These are phyloP conservation scores for Macroglossus sobrinus DNA, from an alignment of 2,113 vertebrate species.

Conservation along the genomic window DNA sequence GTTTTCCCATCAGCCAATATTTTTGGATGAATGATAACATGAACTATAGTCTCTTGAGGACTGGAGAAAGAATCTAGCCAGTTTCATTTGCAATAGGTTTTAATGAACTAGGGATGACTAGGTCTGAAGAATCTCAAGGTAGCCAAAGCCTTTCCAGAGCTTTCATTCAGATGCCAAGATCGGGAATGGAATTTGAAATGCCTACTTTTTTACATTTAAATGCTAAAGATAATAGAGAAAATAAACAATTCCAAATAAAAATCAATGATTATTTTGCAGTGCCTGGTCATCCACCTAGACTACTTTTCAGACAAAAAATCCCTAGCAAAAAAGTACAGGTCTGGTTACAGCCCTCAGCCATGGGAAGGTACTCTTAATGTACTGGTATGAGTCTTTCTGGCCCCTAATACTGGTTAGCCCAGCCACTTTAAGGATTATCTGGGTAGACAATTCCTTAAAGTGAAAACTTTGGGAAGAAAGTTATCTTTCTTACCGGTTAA, in stretches of 20 bases:
- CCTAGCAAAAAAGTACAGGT: not conserved
- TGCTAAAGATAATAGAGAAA: constrained; percentile 7
- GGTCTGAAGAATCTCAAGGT: not conserved
- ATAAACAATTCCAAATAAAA: constrained; percentile 20
- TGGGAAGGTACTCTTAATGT: not conserved
- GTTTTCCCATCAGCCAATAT: not conserved
- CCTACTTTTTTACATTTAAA: constrained; percentile 32
- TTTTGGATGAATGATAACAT: not conserved
- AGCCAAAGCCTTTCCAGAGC: constrained; percentile 6
- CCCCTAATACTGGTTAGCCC: not conserved
- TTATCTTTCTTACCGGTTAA: not conserved
- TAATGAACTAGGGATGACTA: not conserved
- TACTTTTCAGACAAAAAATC: constrained; percentile 1
- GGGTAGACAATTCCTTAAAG: constrained; percentile 1
- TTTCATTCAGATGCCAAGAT: constrained; percentile 32
- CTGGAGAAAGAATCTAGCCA: constrained; percentile 13
- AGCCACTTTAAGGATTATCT: not conserved
- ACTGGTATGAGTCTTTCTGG: not conserved
- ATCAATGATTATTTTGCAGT: not conserved
- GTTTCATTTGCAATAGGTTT: not conserved
- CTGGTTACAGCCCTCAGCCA: not conserved
- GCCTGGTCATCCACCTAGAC: not conserved
- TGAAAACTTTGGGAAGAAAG: constrained; percentile 30
- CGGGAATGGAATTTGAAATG: constrained; percentile 13
- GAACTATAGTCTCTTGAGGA: not conserved